phyloP scores from a whole-genome alignment of 2,888 invertebrate species.

The Platycnemis pennipes region DNA sequence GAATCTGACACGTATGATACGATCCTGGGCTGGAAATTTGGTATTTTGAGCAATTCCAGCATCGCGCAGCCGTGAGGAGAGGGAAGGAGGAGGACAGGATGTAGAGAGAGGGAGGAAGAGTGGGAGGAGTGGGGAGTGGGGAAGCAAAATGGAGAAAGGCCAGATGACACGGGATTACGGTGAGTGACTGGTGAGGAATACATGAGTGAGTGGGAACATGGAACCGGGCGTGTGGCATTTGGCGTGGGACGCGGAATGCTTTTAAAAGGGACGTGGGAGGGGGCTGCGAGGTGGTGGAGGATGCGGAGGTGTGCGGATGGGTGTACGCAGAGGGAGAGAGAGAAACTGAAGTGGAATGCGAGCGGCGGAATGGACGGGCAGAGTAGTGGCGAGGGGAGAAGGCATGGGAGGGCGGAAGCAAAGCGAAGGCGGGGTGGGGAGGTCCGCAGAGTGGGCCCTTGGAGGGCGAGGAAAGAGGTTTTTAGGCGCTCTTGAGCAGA shows the following conservation, averaged over 20 bases:
- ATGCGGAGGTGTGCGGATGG: not conserved
- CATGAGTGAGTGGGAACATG: conserved; percentile 2
- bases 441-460: not conserved
- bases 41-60: no score
- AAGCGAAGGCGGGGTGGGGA: not conserved
- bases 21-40: no score
- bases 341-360: no score
- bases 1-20: no score
- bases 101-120: not conserved
- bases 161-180: conserved; percentile 21
- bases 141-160: not conserved
- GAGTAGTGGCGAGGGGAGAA: not conserved
- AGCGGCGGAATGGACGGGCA: not conserved
- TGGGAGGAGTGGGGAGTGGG: not conserved
- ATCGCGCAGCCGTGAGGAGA: no score
- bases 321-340: not conserved
- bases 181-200: conserved; percentile 24
- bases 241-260: not conserved
- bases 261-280: not conserved
- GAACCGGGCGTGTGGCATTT: not conserved
- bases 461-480: not conserved
- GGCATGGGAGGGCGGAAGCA: not conserved
- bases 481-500: not conserved
- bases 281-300: not conserved
- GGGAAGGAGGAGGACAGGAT: no score